Conservation (phyloP, 1,140 invertebrate genomes). For the Achroia grisella region DNA sequence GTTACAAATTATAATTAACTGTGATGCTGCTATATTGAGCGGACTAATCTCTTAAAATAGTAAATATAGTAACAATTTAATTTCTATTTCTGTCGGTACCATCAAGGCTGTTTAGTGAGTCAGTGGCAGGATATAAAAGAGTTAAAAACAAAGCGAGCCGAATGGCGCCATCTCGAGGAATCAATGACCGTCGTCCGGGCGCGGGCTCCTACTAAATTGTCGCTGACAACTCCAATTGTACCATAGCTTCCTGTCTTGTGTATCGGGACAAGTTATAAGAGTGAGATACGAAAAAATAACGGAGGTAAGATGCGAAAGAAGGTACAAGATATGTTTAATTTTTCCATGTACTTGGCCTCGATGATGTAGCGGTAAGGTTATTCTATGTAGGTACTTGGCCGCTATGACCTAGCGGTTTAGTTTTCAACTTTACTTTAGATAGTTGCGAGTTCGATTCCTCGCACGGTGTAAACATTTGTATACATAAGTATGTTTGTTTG, state of each 20-base stretch:
- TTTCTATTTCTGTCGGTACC: constrained; percentile 3
- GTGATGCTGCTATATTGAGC: not conserved
- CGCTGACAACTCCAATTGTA: constrained; percentile 58
- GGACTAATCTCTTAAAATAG: not conserved
- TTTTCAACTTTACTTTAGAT: too few relatives aligned
- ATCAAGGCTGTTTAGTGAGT: not conserved
- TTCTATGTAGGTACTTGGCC: too few relatives aligned
- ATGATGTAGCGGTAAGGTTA: too few relatives aligned
- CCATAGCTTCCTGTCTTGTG: constrained; percentile 48
- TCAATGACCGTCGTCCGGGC: constrained; percentile 60
- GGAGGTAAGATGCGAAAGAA: too few relatives aligned
- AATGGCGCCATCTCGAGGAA: constrained; percentile 24
- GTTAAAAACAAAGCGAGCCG: constrained; percentile 1
- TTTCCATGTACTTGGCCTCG: too few relatives aligned
- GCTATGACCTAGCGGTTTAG: too few relatives aligned
- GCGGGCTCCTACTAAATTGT: constrained; percentile 51
- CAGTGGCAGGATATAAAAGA: not conserved
- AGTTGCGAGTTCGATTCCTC: too few relatives aligned
- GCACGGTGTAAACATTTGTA: too few relatives aligned
- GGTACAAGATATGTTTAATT: too few relatives aligned
- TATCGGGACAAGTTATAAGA: not conserved
- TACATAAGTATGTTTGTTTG: too few relatives aligned
- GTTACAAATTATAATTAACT: not conserved
- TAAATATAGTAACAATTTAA: not conserved
- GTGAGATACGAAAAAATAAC: too few relatives aligned